Evolutionary conservation across 2,797 vertebrate genomes (phyloP), one percentile per base, ranked within the genome.

Genomic region (Galagoides demidoff): DNA sequence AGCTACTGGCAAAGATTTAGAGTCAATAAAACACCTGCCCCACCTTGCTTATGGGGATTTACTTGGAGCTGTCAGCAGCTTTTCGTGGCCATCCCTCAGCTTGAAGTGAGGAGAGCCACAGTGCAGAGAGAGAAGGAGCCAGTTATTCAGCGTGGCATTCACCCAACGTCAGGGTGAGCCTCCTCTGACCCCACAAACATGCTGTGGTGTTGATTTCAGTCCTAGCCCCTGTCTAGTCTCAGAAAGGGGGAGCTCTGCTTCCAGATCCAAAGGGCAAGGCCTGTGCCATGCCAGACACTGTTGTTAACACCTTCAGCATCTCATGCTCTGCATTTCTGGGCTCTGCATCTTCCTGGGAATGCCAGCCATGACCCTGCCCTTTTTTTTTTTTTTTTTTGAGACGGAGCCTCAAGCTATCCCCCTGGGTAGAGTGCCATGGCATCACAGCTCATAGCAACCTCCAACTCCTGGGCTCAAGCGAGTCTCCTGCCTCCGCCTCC

Each of bases 11-110:
- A 89, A 92, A 95, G 89, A 93, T 90, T 88, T 77, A 61, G 17
- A 95, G 81, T 92, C 94, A 97, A 96, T 97, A 90, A 97, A 85
- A 94, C 94, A 94, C 84, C 92, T 97, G 92, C 93, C 94, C 95
- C 78, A 27, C 74, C 87, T 85, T 37, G 20, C 86, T 97, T 76
- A 20, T 9, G 37, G 49, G 87, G 37, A 92, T 92, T 96, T 66
- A 49, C 87, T 81, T 49, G 25, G 63, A 70, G 71, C 87, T 49
- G 10, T 87, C 61, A 27, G 86, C 20, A 81, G 76, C 57, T 76
- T 43, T 84, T 78, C n/a, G 0, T 25, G 9, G 31, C 6, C 25
- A 22, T n/a, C 13, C 25, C 83, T 70, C 19, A 0, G 52, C 27
- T 8, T 29, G 22, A 43, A 59, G 34, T 13, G 31, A 43, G 22